Conservation (phyloP, 2,113 vertebrate species). For the Nothocercus nigrocapillus region DNA sequence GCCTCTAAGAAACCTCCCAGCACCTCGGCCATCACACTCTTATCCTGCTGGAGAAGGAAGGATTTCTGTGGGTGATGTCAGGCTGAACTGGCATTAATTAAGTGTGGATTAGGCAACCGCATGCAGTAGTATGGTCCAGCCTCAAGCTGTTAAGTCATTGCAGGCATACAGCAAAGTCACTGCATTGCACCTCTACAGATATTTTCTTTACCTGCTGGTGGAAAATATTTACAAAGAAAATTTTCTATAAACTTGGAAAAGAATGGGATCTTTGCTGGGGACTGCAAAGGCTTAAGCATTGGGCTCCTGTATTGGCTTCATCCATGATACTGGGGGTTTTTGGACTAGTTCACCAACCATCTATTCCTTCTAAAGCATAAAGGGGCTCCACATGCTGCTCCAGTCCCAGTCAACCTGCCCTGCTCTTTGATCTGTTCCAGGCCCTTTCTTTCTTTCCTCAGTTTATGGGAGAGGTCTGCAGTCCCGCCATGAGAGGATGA, state of each 20-base stretch:
- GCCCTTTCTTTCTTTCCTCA: background rate
- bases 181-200: background rate
- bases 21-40: background rate
- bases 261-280: background rate
- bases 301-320: background rate
- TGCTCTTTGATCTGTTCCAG: background rate
- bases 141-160: background rate
- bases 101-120: background rate
- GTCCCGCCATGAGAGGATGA: background rate
- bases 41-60: background rate
- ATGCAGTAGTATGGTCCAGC: background rate
- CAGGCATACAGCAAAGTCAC: background rate
- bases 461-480: accelerated
- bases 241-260: background rate
- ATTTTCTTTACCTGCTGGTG: background rate
- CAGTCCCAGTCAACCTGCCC: background rate
- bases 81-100: background rate
- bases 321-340: background rate
- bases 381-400: accelerated
- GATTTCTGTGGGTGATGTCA: accelerated
- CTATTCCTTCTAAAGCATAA: background rate
- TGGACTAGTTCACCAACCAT: background rate
- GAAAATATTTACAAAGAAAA: background rate
- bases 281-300: background rate
- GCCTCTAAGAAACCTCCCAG: background rate